phyloP scores from a whole-genome alignment of 2,797 vertebrate genomes.

The Propithecus perrieri region DNA sequence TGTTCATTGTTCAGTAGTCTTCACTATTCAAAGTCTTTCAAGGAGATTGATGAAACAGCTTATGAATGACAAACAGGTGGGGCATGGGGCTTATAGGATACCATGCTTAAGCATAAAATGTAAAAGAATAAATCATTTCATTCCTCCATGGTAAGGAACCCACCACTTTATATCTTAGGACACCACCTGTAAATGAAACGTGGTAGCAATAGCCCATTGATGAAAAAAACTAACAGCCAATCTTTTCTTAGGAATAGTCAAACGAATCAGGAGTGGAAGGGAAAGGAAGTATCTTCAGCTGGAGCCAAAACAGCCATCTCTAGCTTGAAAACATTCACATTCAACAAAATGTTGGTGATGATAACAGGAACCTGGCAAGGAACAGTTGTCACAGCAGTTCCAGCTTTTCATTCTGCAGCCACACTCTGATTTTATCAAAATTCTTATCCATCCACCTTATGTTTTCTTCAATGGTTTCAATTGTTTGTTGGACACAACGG shows the following conservation, averaged over 20 bases:
- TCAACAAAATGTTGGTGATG: background rate
- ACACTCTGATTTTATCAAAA: constrained; percentile 88
- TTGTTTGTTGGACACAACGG: constrained; percentile 90
- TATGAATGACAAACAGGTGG: background rate
- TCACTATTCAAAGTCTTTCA: background rate
- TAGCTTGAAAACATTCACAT: constrained; percentile 25
- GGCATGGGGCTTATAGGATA: background rate
- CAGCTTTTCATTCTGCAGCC: constrained; percentile 81
- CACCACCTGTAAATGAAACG: background rate
- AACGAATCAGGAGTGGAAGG: background rate
- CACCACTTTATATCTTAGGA: background rate
- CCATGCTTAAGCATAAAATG: background rate
- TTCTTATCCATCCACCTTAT: constrained; percentile 93
- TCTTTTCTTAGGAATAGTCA: background rate
- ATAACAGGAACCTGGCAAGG: background rate
- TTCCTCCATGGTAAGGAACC: background rate
- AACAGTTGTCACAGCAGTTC: background rate
- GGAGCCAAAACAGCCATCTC: background rate
- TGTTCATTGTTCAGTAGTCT: background rate
- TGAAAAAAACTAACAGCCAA: background rate
- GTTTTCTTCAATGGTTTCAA: constrained; percentile 93
- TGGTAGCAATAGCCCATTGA: background rate
- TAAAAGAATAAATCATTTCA: background rate
- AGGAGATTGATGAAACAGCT: background rate
- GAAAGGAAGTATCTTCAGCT: background rate